Conservation (phyloP, 2,797 vertebrate species). For the Poliocrania exsul region DNA sequence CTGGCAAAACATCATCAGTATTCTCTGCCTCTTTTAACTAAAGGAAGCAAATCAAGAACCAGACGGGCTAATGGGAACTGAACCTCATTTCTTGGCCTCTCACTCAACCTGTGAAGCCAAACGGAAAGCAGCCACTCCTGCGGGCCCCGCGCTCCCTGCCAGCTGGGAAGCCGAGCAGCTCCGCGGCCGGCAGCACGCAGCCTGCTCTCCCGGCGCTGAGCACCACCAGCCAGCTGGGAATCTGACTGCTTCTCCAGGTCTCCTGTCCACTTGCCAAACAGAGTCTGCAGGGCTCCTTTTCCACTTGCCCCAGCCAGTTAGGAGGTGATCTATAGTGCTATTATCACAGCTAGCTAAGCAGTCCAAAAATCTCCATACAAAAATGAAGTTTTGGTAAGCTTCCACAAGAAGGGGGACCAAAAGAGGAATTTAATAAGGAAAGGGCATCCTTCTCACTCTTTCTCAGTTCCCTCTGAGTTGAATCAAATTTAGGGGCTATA, state of each 20-base stretch:
- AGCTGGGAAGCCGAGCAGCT: slow-evolving; percentile 46
- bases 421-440: background rate
- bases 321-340: background rate
- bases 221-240: slow-evolving; percentile 54
- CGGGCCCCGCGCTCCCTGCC: background rate
- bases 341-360: background rate
- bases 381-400: background rate
- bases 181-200: slow-evolving; percentile 23
- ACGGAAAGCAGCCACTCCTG: slow-evolving; percentile 43
- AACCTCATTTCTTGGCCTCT: slow-evolving; percentile 70
- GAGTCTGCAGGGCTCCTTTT: slow-evolving; percentile 21
- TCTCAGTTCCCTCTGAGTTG: background rate
- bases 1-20: slow-evolving; percentile 51
- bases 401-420: background rate
- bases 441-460: background rate
- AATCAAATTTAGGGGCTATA: background rate
- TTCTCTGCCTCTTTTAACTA: slow-evolving; percentile 49
- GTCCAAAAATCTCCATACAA: background rate
- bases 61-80: slow-evolving; percentile 69
- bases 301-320: background rate
- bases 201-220: slow-evolving; percentile 5
- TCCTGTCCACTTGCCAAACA: slow-evolving; percentile 15
- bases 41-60: slow-evolving; percentile 65
- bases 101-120: slow-evolving; percentile 47
- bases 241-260: slow-evolving; percentile 48